These are phyloP conservation scores for Trichoplusia ni DNA, from an alignment of 1,140 invertebrate genomes.

Conservation along the genomic window DNA sequence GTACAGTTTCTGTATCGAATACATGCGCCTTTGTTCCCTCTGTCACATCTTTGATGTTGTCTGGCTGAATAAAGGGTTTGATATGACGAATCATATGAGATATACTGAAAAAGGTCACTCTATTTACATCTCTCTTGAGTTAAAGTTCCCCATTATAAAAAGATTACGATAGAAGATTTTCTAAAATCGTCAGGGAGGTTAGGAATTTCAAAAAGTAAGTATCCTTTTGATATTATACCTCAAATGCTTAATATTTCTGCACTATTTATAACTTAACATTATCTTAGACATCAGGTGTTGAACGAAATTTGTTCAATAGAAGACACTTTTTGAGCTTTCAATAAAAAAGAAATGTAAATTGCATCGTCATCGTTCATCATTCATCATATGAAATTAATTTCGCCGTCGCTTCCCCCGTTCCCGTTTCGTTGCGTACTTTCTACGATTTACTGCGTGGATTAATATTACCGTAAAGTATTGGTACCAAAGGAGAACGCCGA, in stretches of 20 bases:
- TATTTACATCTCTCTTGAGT: background rate
- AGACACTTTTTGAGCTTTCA: slow-evolving; percentile 46
- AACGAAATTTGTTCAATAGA: slow-evolving; percentile 42
- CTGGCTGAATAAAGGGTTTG: slow-evolving; percentile 43
- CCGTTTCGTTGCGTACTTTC: slow-evolving; percentile 59
- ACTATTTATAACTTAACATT: no score
- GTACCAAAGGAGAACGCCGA: slow-evolving; percentile 43
- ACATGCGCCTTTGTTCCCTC: slow-evolving; percentile 38
- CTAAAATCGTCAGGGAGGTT: background rate
- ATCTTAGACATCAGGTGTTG: slow-evolving; percentile 12
- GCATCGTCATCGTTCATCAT: slow-evolving; percentile 74
- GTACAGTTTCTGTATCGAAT: slow-evolving; percentile 54
- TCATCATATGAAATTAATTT: slow-evolving; percentile 78
- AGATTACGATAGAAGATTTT: background rate
- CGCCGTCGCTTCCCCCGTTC: slow-evolving; percentile 53
- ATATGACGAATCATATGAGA: slow-evolving; percentile 22
- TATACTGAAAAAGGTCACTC: slow-evolving; percentile 1
- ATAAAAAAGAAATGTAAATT: slow-evolving; percentile 66
- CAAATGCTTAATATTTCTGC: no score
- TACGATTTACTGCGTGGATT: slow-evolving; percentile 66
- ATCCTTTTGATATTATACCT: no score
- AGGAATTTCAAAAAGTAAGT: no score
- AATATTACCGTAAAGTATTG: slow-evolving; percentile 64
- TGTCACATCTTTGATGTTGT: slow-evolving; percentile 51
- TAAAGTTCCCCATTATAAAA: slow-evolving; percentile 1